Base-by-base conservation (phyloP, 1,140 invertebrate species). In the Nixonia krombeini region DNA sequence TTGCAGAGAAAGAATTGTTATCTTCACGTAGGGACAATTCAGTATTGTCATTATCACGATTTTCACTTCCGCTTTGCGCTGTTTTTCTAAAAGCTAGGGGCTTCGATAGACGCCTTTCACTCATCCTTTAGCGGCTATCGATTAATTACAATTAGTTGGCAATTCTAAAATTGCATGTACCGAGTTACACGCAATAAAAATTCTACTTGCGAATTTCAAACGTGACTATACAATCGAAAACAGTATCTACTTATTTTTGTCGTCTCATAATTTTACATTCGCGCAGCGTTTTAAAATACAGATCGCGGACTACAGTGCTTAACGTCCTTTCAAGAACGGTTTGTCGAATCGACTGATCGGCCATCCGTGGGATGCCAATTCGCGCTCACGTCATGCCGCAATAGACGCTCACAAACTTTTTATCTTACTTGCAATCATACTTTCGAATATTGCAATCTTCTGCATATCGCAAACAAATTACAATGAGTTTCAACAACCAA, bases 331-430 rank as follows among this genome's bases (percentile, higher is more conserved):
- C 40, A 15, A n/a, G 23, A 25, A 25, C 40, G n/a, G 12, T 1
- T 42, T 13, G 40, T 12, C 31, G 17, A 35, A 45, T 23, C 64
- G 28, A 67, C 64, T 67, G 56, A 51, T 55, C 55, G 50, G 38
- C 50, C 63, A 66, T 66, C 62, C 50, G 49, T 66, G 52, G 49
- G 46, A 61, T 52, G 38, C 29, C 4, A 28, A 64, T 51, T 46
- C 29, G 46, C 40, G 38, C 10, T 56, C 10, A 37, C 38, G 18
- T 9, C 4, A 26, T 56, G 44, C 45, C 16, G 45, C 51, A 55
- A 62, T n/a, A n/a, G n/a, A n/a, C n/a, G n/a, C n/a, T 63, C 31
- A 9, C 15, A 7, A 47, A 44, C 31, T 59, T 59, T 59, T 61
- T 55, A 63, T 56, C 46, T 53, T 2, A 13, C 28, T 44, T 25